Evolutionary conservation across 2,888 invertebrate species (phyloP).

Genomic region (Lasioglossum villosulum): DNA sequence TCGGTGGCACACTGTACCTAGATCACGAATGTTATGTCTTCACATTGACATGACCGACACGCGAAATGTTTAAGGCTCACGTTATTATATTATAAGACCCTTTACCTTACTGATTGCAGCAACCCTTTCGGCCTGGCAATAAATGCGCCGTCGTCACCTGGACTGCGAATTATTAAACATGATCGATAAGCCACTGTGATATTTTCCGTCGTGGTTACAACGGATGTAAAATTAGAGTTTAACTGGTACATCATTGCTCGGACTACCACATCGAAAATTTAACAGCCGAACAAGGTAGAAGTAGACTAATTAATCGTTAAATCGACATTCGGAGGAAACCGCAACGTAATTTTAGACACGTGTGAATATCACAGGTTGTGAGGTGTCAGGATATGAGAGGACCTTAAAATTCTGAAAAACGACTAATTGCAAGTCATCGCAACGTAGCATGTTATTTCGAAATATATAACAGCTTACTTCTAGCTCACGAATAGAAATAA

Average conservation of each 20-base stretch:
- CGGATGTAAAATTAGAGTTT: neutral
- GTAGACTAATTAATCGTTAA: neutral
- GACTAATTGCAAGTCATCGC: neutral
- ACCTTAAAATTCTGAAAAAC: neutral
- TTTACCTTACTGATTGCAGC: neutral
- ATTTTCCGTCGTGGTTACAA: neutral
- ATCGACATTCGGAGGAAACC: neutral
- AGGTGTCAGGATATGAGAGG: neutral
- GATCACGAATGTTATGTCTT: slow-evolving; percentile 63
- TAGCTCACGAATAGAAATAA: no score
- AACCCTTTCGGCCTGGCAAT: neutral
- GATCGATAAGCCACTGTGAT: neutral
- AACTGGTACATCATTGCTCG: neutral
- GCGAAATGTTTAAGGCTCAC: slow-evolving; percentile 63
- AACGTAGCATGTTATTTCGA: no score
- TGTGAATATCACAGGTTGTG: neutral
- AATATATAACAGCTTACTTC: no score
- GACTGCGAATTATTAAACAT: neutral
- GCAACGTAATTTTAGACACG: neutral
- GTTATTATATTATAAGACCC: slow-evolving; percentile 50
- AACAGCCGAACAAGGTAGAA: neutral
- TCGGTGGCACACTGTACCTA: slow-evolving; percentile 62
- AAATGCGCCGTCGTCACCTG: neutral
- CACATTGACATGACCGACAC: slow-evolving; percentile 56
- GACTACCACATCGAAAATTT: neutral